Evolutionary conservation across 2,113 vertebrate genomes (phyloP), one percentile per base, ranked within the genome.

Genomic region (Oncorhynchus tshawytscha): DNA sequence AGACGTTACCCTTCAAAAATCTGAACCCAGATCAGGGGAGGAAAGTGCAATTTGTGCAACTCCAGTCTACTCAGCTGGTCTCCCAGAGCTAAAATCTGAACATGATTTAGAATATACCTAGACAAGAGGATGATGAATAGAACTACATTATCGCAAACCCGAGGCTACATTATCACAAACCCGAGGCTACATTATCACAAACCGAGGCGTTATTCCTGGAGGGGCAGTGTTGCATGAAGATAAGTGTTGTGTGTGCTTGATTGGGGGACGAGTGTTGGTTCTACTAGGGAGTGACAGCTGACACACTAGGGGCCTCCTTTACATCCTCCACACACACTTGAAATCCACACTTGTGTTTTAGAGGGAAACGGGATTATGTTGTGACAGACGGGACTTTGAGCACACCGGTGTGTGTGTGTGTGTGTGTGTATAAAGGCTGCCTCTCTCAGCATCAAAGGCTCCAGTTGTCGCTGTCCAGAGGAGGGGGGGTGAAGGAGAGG

Each of bases 311-410:
- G 79, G 73, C 81, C 83, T 70, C 72, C 71, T 71, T 34, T n/a
- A 2, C n/a, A 8, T 18, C 27, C 57, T 45, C 51, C 64, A 68
- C 11, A 22, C 24, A 78, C 48, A 45, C 8, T 11, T 45, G 39
- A 45, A 45, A 78, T 71, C 25, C 67, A 54, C 49, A 7, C 72
- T 34, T 25, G 48, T 27, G 71, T 76, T 84, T 82, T 48, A 74
- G 74, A 79, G 22, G 74, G 71, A 80, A 86, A 84, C 20, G 66
- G 68, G 72, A 87, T 81, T 82, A 80, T 69, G 80, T 57, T 39
- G 64, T 6, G 70, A 78, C 51, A 78, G 81, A 78, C 34, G 6
- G 71, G 69, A 57, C 73, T 74, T 79, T 64, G 76, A 22, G 76
- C 54, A 62, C 72, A 45, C 39, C 9, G 2, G 39, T 20, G 8